Base-by-base conservation (phyloP, 2,113 vertebrate species). In the Coryphaenoides rupestris region DNA sequence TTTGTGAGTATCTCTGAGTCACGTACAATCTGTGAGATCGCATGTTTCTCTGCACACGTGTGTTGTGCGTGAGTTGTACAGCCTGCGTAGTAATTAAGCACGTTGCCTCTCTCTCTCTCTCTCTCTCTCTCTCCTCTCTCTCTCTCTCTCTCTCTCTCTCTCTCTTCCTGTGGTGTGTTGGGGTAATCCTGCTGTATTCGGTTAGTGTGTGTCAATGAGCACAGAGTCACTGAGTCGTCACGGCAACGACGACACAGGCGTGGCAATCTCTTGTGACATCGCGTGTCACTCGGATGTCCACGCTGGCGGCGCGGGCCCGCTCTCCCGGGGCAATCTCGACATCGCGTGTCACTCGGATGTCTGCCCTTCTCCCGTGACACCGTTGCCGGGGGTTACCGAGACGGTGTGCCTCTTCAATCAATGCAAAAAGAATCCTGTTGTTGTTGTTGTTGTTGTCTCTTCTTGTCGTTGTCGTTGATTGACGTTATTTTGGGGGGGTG, bases 301-400 rank as follows among this genome's bases (percentile, higher is more conserved):
- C 49, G 66, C n/a, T n/a, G n/a, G n/a, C n/a, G n/a, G n/a, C n/a
- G n/a, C n/a, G n/a, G n/a, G n/a, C n/a, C n/a, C n/a, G n/a, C n/a
- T n/a, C n/a, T n/a, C n/a, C n/a, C 80, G 69, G 62, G 72, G 73
- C 69, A 84, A 81, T 85, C 69, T 75, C 33, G 81, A 82, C 80
- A 83, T 63, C 55, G n/a, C n/a, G 59, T 82, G 78, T 73, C 81
- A 69, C 58, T 15, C 72, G 26, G 79, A 82, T 86, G 54, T 78
- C 68, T 68, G 69, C 64, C 69, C 73, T 59, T 74, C 73, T 84
- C 74, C 70, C 58, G 55, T 84, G 77, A 84, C 80, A 74, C 14
- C 54, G 85, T 89, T 87, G 86, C 84, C 75, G 82, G 72, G n/a
- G 33, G 81, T 82, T 80, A 87, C 87, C 68, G 76, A 70, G 74